phyloP scores from a whole-genome alignment of 1,140 invertebrate genomes.

The Popillia japonica region DNA sequence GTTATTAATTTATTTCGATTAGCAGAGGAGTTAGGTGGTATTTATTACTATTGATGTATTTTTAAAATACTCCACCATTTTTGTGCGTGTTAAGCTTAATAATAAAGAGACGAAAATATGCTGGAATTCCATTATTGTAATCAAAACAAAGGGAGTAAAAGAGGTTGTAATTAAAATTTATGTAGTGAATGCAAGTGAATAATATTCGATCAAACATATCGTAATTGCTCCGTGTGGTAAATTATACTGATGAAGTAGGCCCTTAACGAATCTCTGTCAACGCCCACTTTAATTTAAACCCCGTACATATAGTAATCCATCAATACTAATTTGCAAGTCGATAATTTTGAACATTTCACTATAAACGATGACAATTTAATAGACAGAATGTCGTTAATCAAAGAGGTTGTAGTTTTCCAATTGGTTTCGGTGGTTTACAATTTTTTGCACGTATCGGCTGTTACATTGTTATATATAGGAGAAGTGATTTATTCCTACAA shows the following conservation, averaged over 20 bases:
- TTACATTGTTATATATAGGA: neutral
- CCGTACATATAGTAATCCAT: neutral
- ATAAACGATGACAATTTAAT: slow-evolving; percentile 7
- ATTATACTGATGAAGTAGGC: neutral
- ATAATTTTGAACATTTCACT: neutral
- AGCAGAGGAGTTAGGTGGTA: too few relatives aligned
- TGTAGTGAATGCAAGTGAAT: too few relatives aligned
- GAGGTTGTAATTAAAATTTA: too few relatives aligned
- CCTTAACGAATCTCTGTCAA: neutral
- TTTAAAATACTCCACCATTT: too few relatives aligned
- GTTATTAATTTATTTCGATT: too few relatives aligned
- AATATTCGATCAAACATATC: neutral
- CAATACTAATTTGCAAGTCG: neutral
- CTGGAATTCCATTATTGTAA: too few relatives aligned
- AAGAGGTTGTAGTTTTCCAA: neutral
- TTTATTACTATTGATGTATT: too few relatives aligned
- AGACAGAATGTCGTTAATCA: neutral
- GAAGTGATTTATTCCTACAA: neutral
- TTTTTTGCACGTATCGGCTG: neutral
- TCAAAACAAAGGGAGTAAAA: too few relatives aligned
- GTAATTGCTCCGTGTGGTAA: neutral
- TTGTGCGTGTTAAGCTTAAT: too few relatives aligned
- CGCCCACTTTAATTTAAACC: neutral
- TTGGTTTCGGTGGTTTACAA: neutral
- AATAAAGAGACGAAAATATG: too few relatives aligned